Conservation (phyloP, 2,113 vertebrate species). For the Phodopus roborovskii region DNA sequence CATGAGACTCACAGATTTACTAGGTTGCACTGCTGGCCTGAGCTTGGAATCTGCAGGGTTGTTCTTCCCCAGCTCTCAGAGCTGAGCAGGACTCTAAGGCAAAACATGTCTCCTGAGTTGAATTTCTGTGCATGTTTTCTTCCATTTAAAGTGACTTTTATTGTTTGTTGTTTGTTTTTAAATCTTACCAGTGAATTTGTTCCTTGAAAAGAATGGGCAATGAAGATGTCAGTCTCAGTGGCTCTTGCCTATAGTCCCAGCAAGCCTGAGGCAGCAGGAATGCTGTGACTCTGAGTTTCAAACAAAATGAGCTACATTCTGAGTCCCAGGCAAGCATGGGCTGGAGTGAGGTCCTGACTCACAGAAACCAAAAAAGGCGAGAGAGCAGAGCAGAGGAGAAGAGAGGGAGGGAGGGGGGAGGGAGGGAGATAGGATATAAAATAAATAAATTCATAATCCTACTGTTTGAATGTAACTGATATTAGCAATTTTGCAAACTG, state of each 20-base stretch:
- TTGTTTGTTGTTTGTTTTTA: not conserved
- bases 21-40: not conserved
- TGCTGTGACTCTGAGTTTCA: not conserved
- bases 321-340: not conserved
- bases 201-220: not conserved
- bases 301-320: not conserved
- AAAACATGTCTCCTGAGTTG: not conserved
- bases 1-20: slow-evolving; percentile 8
- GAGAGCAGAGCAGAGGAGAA: too few relatives aligned
- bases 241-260: not conserved
- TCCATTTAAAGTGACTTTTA: slow-evolving; percentile 7
- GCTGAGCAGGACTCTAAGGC: not conserved
- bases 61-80: not conserved
- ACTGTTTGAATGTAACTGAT: not conserved
- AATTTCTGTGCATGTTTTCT: not conserved
- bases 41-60: not conserved
- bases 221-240: not conserved
- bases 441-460: slow-evolving; percentile 42
- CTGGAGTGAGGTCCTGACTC: not conserved
- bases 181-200: slow-evolving; percentile 4
- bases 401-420: not conserved
- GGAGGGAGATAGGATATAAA: not conserved
- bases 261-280: not conserved
- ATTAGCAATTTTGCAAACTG: not conserved
- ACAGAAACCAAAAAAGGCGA: not conserved